Conservation (phyloP, 2,797 vertebrate species). For the Vespertilio murinus region DNA sequence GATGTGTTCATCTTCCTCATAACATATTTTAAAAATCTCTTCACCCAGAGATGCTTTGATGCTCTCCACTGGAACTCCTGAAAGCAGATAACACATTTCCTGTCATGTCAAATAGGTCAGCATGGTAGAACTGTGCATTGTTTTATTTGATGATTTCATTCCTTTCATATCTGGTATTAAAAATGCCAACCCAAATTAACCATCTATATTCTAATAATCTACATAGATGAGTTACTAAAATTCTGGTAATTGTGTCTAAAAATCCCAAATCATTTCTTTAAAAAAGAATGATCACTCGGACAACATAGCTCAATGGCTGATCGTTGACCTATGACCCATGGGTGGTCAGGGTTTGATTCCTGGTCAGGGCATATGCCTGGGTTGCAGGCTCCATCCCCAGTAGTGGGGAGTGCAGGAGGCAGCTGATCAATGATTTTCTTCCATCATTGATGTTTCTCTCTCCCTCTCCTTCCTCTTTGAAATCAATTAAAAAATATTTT, state of each 20-base stretch:
- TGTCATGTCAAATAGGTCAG: background rate
- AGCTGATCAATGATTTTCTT: too few relatives aligned
- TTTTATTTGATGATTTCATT: background rate
- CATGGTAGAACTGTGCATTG: background rate
- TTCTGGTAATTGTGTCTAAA: background rate
- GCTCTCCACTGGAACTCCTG: constrained; percentile 89
- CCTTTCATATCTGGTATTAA: background rate
- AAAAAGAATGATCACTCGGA: background rate
- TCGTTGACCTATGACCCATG: too few relatives aligned
- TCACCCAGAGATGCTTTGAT: constrained; percentile 91
- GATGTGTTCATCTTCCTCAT: constrained; percentile 95
- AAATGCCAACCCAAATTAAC: background rate
- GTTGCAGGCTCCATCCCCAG: too few relatives aligned
- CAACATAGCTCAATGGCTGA: too few relatives aligned
- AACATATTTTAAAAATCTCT: constrained; percentile 96
- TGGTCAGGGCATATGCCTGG: too few relatives aligned
- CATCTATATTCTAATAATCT: background rate
- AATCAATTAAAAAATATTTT: too few relatives aligned
- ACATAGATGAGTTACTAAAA: background rate
- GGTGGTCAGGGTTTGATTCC: too few relatives aligned
- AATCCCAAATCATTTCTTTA: background rate
- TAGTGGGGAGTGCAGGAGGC: too few relatives aligned
- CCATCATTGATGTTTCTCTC: too few relatives aligned
- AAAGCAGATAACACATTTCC: constrained; percentile 38
- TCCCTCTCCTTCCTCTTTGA: too few relatives aligned